phyloP scores from a whole-genome alignment of 2,888 invertebrate genomes.

The Melanchra persicariae region DNA sequence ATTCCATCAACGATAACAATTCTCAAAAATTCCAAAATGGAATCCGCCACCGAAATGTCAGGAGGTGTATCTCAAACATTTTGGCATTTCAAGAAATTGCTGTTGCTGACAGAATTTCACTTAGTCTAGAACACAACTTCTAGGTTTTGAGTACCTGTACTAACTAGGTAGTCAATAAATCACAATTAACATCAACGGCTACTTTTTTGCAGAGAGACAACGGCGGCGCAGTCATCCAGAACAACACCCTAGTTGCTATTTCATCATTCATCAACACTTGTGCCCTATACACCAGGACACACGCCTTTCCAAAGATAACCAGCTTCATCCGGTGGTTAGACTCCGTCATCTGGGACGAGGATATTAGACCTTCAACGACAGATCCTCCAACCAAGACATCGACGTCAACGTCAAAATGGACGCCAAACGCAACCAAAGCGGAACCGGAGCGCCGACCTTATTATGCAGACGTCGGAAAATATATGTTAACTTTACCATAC shows the following conservation, averaged over 20 bases:
- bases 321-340: conserved; percentile 83
- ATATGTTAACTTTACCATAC: conserved; percentile 82
- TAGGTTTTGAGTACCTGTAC: too few relatives aligned
- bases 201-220: conserved; percentile 82
- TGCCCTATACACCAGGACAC: conserved; percentile 83
- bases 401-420: conserved; percentile 42
- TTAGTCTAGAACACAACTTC: too few relatives aligned
- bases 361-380: conserved; percentile 74
- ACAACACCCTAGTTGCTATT: conserved; percentile 83
- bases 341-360: conserved; percentile 86
- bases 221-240: conserved; percentile 86
- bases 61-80: too few relatives aligned
- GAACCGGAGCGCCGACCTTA: conserved; percentile 54
- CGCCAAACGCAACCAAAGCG: conserved; percentile 66
- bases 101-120: too few relatives aligned
- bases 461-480: conserved; percentile 76
- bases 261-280: conserved; percentile 83
- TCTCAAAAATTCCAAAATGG: too few relatives aligned
- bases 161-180: not conserved
- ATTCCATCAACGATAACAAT: too few relatives aligned
- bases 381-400: conserved; percentile 51
- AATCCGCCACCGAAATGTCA: too few relatives aligned
- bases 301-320: conserved; percentile 84
- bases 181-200: not conserved
- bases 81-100: too few relatives aligned